These are phyloP conservation scores for Hypsopygia costalis DNA, from an alignment of 2,888 invertebrate species.

Conservation along the genomic window DNA sequence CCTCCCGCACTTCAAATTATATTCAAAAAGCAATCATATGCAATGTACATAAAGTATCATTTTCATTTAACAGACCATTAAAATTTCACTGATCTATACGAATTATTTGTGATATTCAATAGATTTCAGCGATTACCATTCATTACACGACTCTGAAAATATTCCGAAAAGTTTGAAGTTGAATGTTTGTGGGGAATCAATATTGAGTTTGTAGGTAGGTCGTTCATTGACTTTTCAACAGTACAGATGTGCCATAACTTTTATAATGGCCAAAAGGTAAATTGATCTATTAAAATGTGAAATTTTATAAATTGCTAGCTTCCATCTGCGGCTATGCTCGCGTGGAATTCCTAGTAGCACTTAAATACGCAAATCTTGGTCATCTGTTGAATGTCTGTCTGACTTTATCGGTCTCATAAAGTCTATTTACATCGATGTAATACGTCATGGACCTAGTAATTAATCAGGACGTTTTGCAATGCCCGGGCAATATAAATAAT, in stretches of 20 bases:
- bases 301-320: too few species aligned
- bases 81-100: slow-evolving; percentile 10
- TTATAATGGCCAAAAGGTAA: too few species aligned
- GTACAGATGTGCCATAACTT: slow-evolving; percentile 3
- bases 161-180: slow-evolving; percentile 25
- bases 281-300: too few species aligned
- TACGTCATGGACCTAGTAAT: too few species aligned
- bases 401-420: too few species aligned
- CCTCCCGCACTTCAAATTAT: slow-evolving; percentile 30
- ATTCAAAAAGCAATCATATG: slow-evolving; percentile 50
- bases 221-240: slow-evolving; percentile 26
- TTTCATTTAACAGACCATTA: slow-evolving; percentile 24
- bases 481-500: too few species aligned
- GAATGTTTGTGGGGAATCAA: slow-evolving; percentile 17
- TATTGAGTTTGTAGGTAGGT: slow-evolving; percentile 14
- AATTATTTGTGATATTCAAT: slow-evolving; percentile 29
- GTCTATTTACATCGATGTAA: too few species aligned
- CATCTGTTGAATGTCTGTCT: too few species aligned
- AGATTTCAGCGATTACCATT: slow-evolving; percentile 23
- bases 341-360: too few species aligned
- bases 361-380: too few species aligned
- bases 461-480: too few species aligned
- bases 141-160: slow-evolving; percentile 21
- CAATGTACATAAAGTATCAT: slow-evolving; percentile 42
- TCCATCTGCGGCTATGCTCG: too few species aligned